These are phyloP conservation scores for Myiothlypis coronata DNA, from an alignment of 2,797 vertebrate species.

Conservation along the genomic window DNA sequence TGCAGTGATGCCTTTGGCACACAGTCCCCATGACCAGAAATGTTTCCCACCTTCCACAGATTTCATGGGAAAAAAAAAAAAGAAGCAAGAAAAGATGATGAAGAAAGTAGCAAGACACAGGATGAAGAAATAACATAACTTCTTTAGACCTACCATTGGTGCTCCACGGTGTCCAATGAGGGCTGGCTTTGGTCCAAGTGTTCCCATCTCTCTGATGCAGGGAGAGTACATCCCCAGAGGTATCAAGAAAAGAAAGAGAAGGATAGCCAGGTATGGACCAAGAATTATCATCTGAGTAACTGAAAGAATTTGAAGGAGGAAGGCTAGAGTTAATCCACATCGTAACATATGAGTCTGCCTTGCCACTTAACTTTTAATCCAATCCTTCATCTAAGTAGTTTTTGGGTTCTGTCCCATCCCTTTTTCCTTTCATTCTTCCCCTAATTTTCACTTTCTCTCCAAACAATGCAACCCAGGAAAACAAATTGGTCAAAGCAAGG, in stretches of 20 bases:
- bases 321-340: conserved; percentile 46
- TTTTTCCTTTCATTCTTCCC: background rate
- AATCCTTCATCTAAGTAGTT: background rate
- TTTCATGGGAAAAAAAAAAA: background rate
- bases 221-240: conserved; percentile 91
- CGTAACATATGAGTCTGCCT: accelerated
- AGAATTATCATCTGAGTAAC: conserved; percentile 81
- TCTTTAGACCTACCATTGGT: conserved; percentile 83
- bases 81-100: background rate
- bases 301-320: conserved; percentile 68
- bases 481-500: background rate
- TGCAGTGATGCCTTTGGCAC: background rate
- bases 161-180: conserved; percentile 91
- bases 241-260: conserved; percentile 85
- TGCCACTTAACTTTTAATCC: background rate
- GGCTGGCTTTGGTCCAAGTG: conserved; percentile 82
- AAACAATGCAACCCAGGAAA: background rate
- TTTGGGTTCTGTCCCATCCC: background rate
- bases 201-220: conserved; percentile 84
- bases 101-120: background rate
- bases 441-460: background rate
- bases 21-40: background rate
- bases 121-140: background rate
- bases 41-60: background rate
- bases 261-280: conserved; percentile 80